A percentile compares a stretch with the other conserved stretches of the same genome.
Conservation (phyloP, 2,113 vertebrate species). For the Bostrychus sinensis region DNA sequence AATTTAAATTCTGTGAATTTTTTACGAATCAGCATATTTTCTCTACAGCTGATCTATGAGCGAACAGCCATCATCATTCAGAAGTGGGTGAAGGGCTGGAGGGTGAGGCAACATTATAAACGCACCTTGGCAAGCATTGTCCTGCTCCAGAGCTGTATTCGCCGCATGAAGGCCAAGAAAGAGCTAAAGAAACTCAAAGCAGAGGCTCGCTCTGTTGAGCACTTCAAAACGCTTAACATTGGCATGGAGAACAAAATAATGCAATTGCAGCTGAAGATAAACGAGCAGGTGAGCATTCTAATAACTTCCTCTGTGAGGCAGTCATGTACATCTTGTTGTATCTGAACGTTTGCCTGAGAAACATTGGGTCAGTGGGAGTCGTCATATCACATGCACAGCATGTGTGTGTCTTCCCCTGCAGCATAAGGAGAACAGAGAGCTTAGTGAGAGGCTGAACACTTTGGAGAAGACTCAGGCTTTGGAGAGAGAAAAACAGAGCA, state of each 20-base stretch:
- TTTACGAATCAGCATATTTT: not conserved
- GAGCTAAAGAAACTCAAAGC: conserved; percentile 92
- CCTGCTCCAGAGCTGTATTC: conserved; percentile 92
- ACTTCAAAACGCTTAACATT: conserved; percentile 91
- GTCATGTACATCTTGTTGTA: not conserved
- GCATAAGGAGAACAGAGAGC: conserved; percentile 91
- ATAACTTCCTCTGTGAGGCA: not conserved
- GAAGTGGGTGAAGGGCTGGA: conserved; percentile 87
- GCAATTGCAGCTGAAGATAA: conserved; percentile 93
- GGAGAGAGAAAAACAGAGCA: conserved; percentile 85
- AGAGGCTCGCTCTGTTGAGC: conserved; percentile 93
- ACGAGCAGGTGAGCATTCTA: conserved; percentile 86
- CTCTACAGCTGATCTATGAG: conserved; percentile 84
- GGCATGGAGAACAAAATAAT: conserved; percentile 99
- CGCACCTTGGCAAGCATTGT: conserved; percentile 80
- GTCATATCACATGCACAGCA: conserved; percentile 67
- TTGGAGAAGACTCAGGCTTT: conserved; percentile 76
- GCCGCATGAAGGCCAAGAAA: conserved; percentile 88
- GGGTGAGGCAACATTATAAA: conserved; percentile 79
- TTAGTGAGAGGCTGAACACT: conserved; percentile 84
- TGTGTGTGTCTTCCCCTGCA: conserved; percentile 69
- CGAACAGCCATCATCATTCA: conserved; percentile 89
- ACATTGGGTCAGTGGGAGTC: conserved; percentile 45
- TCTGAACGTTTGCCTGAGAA: not conserved
- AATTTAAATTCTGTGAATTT: not conserved